Percentiles rank a stretch among this genome's conserved stretches.
Evolutionary conservation across 2,888 invertebrate species (phyloP).

Genomic region (Hylaea fasciaria): DNA sequence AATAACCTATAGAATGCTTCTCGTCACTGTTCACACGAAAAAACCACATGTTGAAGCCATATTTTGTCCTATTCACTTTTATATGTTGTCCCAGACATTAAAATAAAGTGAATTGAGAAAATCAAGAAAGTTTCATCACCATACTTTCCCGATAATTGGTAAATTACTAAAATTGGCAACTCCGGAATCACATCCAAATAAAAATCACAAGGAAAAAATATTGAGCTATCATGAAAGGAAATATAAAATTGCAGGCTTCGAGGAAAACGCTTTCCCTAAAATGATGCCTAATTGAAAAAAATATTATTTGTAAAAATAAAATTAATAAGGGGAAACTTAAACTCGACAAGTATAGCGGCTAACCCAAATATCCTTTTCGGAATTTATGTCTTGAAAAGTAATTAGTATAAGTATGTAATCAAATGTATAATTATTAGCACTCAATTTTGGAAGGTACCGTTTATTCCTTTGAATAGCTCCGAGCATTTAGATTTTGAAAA

Average conservation of each 20-base stretch:
- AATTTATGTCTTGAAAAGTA: too few species aligned
- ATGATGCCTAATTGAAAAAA: background rate
- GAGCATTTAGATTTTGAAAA: slow-evolving; percentile 66
- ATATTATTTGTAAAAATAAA: too few species aligned
- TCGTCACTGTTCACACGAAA: too few species aligned
- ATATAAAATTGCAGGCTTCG: slow-evolving; percentile 20
- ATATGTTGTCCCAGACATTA: background rate
- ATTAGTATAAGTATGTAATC: too few species aligned
- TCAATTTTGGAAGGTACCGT: too few species aligned
- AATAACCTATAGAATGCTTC: too few species aligned
- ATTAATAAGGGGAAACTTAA: too few species aligned
- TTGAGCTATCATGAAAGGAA: slow-evolving; percentile 17
- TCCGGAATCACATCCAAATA: slow-evolving; percentile 22
- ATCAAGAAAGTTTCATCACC: slow-evolving; percentile 6
- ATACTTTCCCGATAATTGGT: slow-evolving; percentile 30
- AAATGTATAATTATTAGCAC: too few species aligned
- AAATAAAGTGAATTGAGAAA: background rate
- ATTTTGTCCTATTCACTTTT: background rate
- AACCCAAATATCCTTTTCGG: too few species aligned
- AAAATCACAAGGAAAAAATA: slow-evolving; percentile 19
- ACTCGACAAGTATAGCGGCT: too few species aligned
- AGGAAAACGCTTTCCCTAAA: slow-evolving; percentile 16
- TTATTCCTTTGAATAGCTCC: slow-evolving; percentile 66
- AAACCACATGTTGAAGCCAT: too few species aligned
- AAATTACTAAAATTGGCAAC: slow-evolving; percentile 33